Percentiles rank a stretch among this genome's conserved stretches.
Conservation (phyloP, 2,888 invertebrate species). For the Volucella bombylans region DNA sequence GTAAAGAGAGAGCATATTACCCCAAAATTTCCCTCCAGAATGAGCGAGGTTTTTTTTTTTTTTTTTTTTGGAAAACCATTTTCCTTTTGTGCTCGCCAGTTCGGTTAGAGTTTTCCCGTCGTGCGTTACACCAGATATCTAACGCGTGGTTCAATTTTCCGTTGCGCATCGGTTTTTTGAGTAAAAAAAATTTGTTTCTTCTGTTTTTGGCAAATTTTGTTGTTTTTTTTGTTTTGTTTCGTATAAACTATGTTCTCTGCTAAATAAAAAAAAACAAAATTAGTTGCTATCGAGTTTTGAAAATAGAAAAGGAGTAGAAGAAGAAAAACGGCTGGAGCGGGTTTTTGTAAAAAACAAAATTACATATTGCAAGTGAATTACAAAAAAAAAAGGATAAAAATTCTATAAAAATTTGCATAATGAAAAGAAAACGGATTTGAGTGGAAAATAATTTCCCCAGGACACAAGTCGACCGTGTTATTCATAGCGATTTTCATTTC, state of each 20-base stretch:
- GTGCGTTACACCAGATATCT: constrained; percentile 67
- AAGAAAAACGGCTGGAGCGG: not conserved
- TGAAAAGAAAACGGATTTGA: constrained; percentile 22
- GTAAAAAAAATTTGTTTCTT: constrained; percentile 45
- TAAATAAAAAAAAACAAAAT: not conserved
- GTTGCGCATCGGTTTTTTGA: constrained; percentile 73
- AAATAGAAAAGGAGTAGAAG: not conserved
- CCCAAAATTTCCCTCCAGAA: constrained; percentile 56
- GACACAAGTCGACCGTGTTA: constrained; percentile 42
- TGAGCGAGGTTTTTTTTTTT: constrained; percentile 34
- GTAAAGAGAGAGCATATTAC: constrained; percentile 39
- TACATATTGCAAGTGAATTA: constrained; percentile 31
- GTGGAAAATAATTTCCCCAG: constrained; percentile 57
- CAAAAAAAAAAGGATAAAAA: not conserved
- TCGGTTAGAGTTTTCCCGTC: constrained; percentile 71
- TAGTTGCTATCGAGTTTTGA: not conserved
- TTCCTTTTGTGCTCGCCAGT: constrained; percentile 56
- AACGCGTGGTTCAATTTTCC: constrained; percentile 68
- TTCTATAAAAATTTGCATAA: not conserved
- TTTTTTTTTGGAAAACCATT: constrained; percentile 18
- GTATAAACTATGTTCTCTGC: too few relatives aligned
- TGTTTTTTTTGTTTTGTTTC: constrained; percentile 47
- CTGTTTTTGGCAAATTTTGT: constrained; percentile 30
- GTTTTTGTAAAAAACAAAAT: constrained; percentile 27
- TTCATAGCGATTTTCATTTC: constrained; percentile 48